Evolutionary conservation across 2,113 vertebrate species (phyloP).

Genomic region (Entelurus aequoreus): DNA sequence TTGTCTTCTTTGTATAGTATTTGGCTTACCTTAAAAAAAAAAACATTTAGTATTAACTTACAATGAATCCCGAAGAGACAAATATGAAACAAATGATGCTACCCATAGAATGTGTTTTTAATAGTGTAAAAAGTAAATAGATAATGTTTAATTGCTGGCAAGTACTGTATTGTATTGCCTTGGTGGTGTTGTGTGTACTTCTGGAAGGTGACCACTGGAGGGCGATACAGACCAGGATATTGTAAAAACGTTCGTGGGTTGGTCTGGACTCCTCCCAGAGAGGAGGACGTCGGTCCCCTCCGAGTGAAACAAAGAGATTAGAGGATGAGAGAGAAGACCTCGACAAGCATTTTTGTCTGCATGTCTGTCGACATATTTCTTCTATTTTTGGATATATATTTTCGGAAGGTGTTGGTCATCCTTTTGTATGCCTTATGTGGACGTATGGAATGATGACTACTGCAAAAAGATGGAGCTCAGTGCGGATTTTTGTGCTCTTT

Average conservation of each 20-base stretch:
- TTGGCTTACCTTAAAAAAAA: too few species aligned
- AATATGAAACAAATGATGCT: too few species aligned
- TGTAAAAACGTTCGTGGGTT: too few species aligned
- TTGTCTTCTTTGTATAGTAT: too few species aligned
- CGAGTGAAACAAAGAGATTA: background rate
- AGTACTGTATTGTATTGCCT: background rate
- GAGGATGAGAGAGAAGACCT: background rate
- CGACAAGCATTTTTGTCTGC: background rate
- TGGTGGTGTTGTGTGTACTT: background rate
- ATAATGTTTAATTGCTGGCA: too few species aligned
- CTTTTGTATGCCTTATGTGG: background rate
- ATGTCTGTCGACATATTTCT: background rate
- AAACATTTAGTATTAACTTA: too few species aligned
- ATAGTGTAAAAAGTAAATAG: too few species aligned
- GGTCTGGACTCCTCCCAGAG: background rate
- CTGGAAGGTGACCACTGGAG: background rate
- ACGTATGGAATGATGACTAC: background rate
- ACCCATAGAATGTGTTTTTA: too few species aligned
- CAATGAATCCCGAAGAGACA: too few species aligned
- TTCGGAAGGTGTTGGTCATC: background rate
- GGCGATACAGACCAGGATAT: background rate
- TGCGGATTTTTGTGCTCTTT: conserved; percentile 2
- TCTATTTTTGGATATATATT: background rate
- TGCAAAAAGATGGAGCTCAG: background rate
- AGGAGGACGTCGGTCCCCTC: background rate